Evolutionary conservation across 2,888 invertebrate genomes (phyloP).

Genomic region (Torymus tubicola): DNA sequence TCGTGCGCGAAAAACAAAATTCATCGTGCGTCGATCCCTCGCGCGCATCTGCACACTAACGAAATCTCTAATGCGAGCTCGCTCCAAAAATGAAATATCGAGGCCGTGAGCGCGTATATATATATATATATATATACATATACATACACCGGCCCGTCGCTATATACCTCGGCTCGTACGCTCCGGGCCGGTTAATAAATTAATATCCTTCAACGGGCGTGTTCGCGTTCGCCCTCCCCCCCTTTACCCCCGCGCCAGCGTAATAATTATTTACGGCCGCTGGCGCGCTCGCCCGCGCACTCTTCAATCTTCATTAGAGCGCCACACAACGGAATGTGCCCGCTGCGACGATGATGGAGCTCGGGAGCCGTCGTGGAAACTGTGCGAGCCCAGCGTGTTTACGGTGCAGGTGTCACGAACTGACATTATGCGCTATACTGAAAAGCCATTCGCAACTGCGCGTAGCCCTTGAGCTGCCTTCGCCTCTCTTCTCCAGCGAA

Average conservation of each 20-base stretch:
- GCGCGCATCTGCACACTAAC: background rate
- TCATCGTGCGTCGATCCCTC: constrained; percentile 36
- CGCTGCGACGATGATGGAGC: constrained; percentile 42
- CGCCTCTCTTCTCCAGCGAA: too few relatives aligned
- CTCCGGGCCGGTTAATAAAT: constrained; percentile 56
- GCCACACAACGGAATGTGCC: constrained; percentile 20
- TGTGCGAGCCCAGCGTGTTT: background rate
- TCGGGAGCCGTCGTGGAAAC: background rate
- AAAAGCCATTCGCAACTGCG: constrained; percentile 2
- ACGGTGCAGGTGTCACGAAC: constrained; percentile 12
- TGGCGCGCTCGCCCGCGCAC: constrained; percentile 45
- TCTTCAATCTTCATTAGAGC: constrained; percentile 64
- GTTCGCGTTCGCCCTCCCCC: background rate
- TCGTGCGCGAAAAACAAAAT: constrained; percentile 25
- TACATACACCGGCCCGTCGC: too few relatives aligned
- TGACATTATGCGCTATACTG: background rate
- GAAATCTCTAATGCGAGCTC: too few relatives aligned
- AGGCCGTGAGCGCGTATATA: background rate
- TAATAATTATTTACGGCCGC: constrained; percentile 61
- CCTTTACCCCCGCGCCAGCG: background rate
- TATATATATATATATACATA: too few relatives aligned
- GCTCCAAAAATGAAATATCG: constrained; percentile 39
- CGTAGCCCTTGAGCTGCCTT: constrained; percentile 1
- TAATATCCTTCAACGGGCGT: constrained; percentile 58
- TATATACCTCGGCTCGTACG: background rate